phyloP scores from a whole-genome alignment of 2,888 invertebrate genomes.

The Balanococcus diminutus region DNA sequence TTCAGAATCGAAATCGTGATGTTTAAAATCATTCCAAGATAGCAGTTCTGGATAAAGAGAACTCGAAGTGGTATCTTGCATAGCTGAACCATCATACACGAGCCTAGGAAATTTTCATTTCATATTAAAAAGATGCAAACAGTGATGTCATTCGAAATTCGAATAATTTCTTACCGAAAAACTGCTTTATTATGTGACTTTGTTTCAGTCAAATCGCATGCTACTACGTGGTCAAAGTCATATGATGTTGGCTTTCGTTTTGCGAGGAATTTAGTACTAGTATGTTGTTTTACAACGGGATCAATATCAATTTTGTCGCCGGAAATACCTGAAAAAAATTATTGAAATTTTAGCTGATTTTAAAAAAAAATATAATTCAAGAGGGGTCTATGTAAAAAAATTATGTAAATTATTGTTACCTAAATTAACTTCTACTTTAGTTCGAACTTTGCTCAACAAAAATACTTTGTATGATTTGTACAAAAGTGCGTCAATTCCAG shows the following conservation, averaged over 20 bases:
- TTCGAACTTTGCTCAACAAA: slow-evolving; percentile 78
- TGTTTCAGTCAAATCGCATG: slow-evolving; percentile 82
- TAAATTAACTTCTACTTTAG: slow-evolving; percentile 83
- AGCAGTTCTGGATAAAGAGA: slow-evolving; percentile 60
- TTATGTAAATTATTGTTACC: no score
- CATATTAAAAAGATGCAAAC: not conserved
- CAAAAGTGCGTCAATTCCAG: slow-evolving; percentile 82
- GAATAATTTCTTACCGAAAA: slow-evolving; percentile 63
- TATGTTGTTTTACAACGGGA: slow-evolving; percentile 67
- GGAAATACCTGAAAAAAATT: slow-evolving; percentile 69
- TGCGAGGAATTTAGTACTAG: slow-evolving; percentile 64
- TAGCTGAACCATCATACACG: slow-evolving; percentile 58
- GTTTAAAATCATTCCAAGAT: slow-evolving; percentile 70
- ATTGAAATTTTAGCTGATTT: not conserved
- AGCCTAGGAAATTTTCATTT: slow-evolving; percentile 57
- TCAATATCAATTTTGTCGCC: slow-evolving; percentile 91
- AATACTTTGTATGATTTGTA: slow-evolving; percentile 82
- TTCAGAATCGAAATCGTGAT: slow-evolving; percentile 87
- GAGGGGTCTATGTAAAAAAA: no score
- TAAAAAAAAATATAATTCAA: no score
- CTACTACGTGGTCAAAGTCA: slow-evolving; percentile 84
- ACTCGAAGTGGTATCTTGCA: slow-evolving; percentile 49
- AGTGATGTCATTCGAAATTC: not conserved
- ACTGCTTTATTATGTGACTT: slow-evolving; percentile 72
- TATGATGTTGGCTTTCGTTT: slow-evolving; percentile 81